Evolutionary conservation across 2,113 vertebrate genomes (phyloP), one percentile per base, ranked within the genome.

Genomic region (Ochotona princeps): DNA sequence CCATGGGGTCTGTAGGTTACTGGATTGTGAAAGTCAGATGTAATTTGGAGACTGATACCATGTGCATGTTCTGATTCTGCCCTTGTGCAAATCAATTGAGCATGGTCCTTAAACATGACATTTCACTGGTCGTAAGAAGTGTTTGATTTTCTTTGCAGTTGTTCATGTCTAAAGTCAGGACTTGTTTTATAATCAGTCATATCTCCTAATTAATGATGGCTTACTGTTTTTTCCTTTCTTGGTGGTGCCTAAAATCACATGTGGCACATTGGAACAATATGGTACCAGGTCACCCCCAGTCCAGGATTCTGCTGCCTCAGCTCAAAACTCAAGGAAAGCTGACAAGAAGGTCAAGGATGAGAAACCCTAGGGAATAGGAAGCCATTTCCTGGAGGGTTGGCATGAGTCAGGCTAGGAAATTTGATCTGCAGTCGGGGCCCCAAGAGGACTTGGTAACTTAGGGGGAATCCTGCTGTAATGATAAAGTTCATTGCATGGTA

Each of bases 221-320:
- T 26, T 9, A 12, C 28, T 38, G 18, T 87, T 73, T 81, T 82
- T 44, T 44, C 38, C 67, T 87, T 86, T 90, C 65, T 66, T 47
- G 61, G 47, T 2, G 21, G 11, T 26, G 12, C 8, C 0, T 35
- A 70, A 63, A 83, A 26, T 82, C 60, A 20, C 6, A 18, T 18
- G 4, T 13, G 75, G 14, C 3, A 1, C 18, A 28, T 28, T 10
- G 0, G 3, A 38, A 32, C 76, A 90, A 57, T 69, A 57, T 10
- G 23, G 17, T 0, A 35, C 32, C 20, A 0, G 5, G 0, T 23
- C 3, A 25, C 21, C 51, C n/a, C 57, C 47, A 15, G 26, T 32
- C 86, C 61, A 63, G 38, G 47, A 44, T 63, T 47, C 82, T 20
- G 15, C 66, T 57, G 26, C 15, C 72, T 73, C 38, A 11, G 65